These are phyloP conservation scores for Pelagia noctiluca DNA, from an alignment of 30 jellyfish, hydroid and myxozoan species.

Conservation along the genomic window DNA sequence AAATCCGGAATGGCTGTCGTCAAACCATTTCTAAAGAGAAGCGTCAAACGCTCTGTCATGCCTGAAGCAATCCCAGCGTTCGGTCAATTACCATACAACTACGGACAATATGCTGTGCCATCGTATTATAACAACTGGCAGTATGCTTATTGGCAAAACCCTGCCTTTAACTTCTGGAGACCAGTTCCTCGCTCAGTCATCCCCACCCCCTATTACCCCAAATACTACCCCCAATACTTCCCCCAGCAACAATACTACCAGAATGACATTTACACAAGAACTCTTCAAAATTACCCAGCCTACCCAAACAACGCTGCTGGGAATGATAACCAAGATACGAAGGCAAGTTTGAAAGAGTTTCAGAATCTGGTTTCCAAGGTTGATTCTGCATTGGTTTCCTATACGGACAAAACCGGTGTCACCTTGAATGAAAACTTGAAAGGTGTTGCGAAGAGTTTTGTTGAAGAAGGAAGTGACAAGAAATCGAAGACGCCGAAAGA, in stretches of 20 bases:
- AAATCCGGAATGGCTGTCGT: constrained; percentile 53
- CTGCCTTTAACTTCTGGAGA: constrained; percentile 28
- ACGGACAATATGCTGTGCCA: too few species aligned
- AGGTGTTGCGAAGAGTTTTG: constrained; percentile 9
- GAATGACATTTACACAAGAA: constrained; percentile 14
- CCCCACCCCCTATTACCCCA: not conserved
- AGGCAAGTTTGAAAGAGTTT: constrained; percentile 46
- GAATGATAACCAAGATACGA: not conserved
- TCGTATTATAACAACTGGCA: not conserved
- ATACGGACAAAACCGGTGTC: constrained; percentile 40
- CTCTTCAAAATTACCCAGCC: constrained; percentile 9
- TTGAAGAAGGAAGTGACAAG: constrained; percentile 15
- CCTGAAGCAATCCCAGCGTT: not conserved
- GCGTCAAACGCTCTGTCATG: constrained; percentile 29
- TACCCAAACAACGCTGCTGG: not conserved
- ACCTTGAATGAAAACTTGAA: constrained; percentile 38
- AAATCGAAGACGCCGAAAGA: constrained; percentile 35
- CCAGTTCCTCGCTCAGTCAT: constrained; percentile 15
- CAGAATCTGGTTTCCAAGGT: constrained; percentile 38
- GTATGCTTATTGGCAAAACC: not conserved
- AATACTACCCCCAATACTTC: not conserved
- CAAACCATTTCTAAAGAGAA: constrained; percentile 54
- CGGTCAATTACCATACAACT: not conserved
- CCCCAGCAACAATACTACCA: not conserved
- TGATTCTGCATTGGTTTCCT: constrained; percentile 57